Evolutionary conservation across 2,797 vertebrate species (phyloP).

Genomic region (Siniperca obscura): DNA sequence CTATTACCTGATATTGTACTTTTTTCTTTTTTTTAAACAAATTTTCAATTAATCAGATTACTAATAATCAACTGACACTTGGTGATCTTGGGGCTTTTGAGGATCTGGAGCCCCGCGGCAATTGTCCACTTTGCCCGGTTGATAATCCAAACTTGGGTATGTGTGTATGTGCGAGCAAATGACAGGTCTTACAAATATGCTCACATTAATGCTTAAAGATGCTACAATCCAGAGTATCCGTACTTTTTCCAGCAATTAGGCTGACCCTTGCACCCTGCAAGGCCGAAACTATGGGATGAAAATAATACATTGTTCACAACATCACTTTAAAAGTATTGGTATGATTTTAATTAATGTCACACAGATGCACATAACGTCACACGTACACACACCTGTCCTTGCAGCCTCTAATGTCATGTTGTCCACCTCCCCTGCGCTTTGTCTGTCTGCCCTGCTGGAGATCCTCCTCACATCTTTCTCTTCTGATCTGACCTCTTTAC

Average conservation of each 20-base stretch:
- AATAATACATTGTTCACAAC: not conserved
- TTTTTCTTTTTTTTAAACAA: too few species aligned
- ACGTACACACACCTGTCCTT: constrained; percentile 13
- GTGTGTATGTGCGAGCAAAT: too few species aligned
- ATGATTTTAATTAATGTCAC: constrained; percentile 1
- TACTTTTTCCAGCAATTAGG: too few species aligned
- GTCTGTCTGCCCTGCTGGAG: constrained; percentile 21
- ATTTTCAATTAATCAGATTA: too few species aligned
- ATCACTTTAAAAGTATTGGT: constrained; percentile 3
- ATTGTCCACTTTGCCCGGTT: too few species aligned
- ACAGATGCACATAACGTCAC: not conserved
- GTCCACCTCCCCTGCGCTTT: constrained; percentile 18
- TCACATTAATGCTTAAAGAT: too few species aligned
- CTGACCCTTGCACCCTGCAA: not conserved
- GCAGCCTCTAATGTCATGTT: constrained; percentile 19
- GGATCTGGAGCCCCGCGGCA: too few species aligned
- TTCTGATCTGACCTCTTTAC: constrained; percentile 21
- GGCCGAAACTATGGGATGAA: not conserved
- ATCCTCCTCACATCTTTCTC: constrained; percentile 1
- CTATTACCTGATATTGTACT: too few species aligned
- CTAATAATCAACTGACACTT: too few species aligned
- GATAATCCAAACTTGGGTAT: too few species aligned
- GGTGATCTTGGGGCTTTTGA: too few species aligned
- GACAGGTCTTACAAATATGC: not conserved
- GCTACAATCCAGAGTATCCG: not conserved